A percentile compares a stretch with the other conserved stretches of the same genome.
Conservation (phyloP, 2,797 vertebrate species). For the Corythornis leucogaster region DNA sequence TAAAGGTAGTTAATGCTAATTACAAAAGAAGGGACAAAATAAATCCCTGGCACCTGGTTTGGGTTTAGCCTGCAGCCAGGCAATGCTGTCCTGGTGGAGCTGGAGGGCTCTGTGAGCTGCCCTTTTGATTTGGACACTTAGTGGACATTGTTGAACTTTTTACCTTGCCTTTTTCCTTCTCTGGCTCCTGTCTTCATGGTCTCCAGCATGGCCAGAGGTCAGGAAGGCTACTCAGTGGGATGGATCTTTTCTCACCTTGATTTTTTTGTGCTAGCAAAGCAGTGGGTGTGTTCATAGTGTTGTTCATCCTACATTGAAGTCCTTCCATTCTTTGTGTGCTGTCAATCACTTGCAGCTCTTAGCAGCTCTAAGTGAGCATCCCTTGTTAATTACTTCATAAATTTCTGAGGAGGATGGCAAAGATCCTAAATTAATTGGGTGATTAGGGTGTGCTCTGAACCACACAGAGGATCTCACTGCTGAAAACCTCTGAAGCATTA, state of each 20-base stretch:
- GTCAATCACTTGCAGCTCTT: background rate
- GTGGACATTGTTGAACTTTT: background rate
- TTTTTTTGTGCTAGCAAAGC: background rate
- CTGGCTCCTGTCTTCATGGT: background rate
- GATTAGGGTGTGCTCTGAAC: background rate
- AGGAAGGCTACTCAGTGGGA: background rate
- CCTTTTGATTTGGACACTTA: background rate
- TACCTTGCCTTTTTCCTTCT: background rate
- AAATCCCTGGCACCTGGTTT: too few relatives aligned
- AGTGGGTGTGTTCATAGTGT: background rate
- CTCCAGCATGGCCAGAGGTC: background rate
- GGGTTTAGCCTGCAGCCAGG: background rate
- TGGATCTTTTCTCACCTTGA: background rate
- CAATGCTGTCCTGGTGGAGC: background rate
- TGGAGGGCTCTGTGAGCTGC: background rate
- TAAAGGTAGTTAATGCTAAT: background rate
- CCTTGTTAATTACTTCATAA: constrained; percentile 1
- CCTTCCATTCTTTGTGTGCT: background rate
- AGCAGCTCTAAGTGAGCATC: background rate
- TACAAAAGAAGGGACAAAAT: background rate
- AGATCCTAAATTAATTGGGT: background rate
- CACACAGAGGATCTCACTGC: background rate
- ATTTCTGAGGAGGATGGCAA: background rate
- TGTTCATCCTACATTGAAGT: background rate
- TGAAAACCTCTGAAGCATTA: background rate